These are phyloP conservation scores for Sorex fumeus DNA, from an alignment of 2,113 vertebrate species.

Conservation along the genomic window DNA sequence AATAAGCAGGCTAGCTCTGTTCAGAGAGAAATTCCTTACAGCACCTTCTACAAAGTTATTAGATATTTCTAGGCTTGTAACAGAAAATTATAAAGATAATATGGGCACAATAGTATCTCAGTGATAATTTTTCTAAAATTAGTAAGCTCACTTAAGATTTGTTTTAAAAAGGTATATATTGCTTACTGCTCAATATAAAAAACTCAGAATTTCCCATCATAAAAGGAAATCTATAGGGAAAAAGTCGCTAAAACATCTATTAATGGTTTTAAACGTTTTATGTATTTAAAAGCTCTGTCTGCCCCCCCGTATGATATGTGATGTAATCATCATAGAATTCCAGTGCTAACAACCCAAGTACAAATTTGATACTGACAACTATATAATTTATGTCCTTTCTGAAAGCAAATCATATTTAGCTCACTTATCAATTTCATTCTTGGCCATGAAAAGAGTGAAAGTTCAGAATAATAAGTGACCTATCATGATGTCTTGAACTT, in stretches of 20 bases:
- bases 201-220: constrained; percentile 31
- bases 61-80: constrained; percentile 79
- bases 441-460: constrained; percentile 68
- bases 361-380: not conserved
- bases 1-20: constrained; percentile 49
- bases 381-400: not conserved
- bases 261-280: constrained; percentile 50
- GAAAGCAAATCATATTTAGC: constrained; percentile 37
- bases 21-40: constrained; percentile 65
- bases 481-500: constrained; percentile 32
- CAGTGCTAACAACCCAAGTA: not conserved
- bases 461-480: constrained; percentile 57
- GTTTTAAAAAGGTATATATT: constrained; percentile 78
- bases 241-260: constrained; percentile 59
- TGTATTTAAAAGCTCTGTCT: constrained; percentile 55
- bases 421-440: constrained; percentile 77
- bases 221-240: constrained; percentile 68
- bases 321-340: constrained; percentile 36
- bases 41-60: constrained; percentile 66
- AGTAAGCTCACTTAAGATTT: constrained; percentile 71
- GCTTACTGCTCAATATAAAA: constrained; percentile 14
- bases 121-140: constrained; percentile 79
- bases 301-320: not conserved
- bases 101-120: constrained; percentile 66
- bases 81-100: constrained; percentile 80